Percentiles rank a stretch among this genome's conserved stretches.
These are phyloP conservation scores for Axinella damicornis DNA, from an alignment of 37 sponge, comb jelly and placozoan genomes.

Conservation along the genomic window DNA sequence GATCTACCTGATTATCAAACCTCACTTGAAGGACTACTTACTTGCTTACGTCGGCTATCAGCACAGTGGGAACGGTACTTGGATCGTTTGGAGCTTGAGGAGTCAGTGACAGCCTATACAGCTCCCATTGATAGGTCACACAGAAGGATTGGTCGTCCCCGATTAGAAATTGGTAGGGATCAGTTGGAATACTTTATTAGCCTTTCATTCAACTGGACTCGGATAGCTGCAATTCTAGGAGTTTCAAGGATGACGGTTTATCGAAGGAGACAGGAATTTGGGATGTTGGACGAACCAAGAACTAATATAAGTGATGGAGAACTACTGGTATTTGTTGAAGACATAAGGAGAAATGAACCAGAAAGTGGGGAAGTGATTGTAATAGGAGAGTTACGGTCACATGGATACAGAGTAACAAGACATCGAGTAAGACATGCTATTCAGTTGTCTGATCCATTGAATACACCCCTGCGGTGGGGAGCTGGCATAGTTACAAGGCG, in stretches of 20 bases:
- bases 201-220: conserved; percentile 54
- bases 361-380: conserved; percentile 43
- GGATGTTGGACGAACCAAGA: too few species aligned
- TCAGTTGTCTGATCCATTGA: conserved; percentile 43
- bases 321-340: neutral
- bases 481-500: conserved; percentile 4
- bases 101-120: too few species aligned
- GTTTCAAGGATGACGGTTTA: conserved; percentile 57
- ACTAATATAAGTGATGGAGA: conserved; percentile 12
- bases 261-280: conserved; percentile 16
- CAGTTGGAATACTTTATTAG: conserved; percentile 55
- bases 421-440: conserved; percentile 32
- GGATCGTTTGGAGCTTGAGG: too few species aligned
- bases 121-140: too few species aligned
- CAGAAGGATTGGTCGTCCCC: too few species aligned
- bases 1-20: too few species aligned
- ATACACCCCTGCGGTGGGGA: conserved; percentile 47
- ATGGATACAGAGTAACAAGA: conserved; percentile 44
- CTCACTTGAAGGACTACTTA: too few species aligned
- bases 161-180: conserved; percentile 18
- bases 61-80: too few species aligned
- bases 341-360: conserved; percentile 29
- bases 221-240: conserved; percentile 48
- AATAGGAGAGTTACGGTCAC: conserved; percentile 19
- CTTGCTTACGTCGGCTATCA: too few species aligned